Evolutionary conservation across 2,113 vertebrate species (phyloP), one percentile per base, ranked within the genome.

Genomic region (Cheirogaleus medius): DNA sequence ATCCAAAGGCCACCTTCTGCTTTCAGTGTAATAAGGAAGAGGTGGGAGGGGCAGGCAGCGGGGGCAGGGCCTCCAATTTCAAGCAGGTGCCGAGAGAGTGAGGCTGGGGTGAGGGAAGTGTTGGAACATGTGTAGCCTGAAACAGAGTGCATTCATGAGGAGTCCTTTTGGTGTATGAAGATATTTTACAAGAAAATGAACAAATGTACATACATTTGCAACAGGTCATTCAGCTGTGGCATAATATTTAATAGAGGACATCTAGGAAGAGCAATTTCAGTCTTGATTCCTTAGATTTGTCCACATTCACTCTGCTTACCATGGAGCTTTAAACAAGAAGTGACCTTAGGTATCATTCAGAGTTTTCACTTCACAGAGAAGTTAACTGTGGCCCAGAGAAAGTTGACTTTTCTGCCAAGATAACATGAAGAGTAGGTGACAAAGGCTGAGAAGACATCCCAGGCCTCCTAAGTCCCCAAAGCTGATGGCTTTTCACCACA

Each of bases 241-340:
- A 21, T 73, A 9, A 15, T 12, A 13, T 42, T 42, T 23, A 42
- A 54, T 1, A 32, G 71, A 69, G 17, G 80, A 23, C 32, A 0
- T 58, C 17, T 23, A 27, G 68, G 52, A 52, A 82, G 76, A 10
- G 9, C 4, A 25, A 32, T 52, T 66, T 49, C 52, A 1, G 64
- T 58, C 32, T 83, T 34, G 47, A 32, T 32, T 74, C 39, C 29
- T 66, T 47, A 54, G 37, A 34, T 49, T 5, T 17, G 21, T 69
- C 39, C 78, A 29, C 3, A 4, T 49, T 49, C 66, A 68, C 66
- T 60, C 58, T 25, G 29, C 37, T 80, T 60, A 34, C 21, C 5
- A 86, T 5, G 6, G 64, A 60, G 88, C 90, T 96, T 94, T 84
- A 71, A 87, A 68, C 91, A 54, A 76, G 74, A 93, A 74, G 69